These are phyloP conservation scores for Cherax quadricarinatus DNA, from an alignment of 1,140 invertebrate species.

Conservation along the genomic window DNA sequence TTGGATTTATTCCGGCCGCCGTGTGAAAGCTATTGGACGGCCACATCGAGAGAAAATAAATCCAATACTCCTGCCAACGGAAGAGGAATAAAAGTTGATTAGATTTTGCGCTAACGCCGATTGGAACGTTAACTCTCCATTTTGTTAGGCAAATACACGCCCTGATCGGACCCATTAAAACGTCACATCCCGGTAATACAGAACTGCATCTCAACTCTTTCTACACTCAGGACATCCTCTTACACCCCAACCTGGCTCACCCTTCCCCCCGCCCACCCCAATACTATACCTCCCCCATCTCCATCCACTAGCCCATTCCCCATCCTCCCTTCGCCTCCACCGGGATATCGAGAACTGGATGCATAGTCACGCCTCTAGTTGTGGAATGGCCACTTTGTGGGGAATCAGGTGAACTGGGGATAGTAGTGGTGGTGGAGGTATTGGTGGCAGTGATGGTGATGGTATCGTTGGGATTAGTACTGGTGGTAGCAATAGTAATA, in stretches of 20 bases:
- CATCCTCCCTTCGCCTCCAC: background rate
- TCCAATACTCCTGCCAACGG: slow-evolving; percentile 42
- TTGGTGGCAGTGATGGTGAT: background rate
- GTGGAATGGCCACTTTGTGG: slow-evolving; percentile 5
- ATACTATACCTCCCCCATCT: background rate
- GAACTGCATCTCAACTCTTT: slow-evolving; percentile 6
- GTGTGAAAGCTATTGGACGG: slow-evolving; percentile 40
- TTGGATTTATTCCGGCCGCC: slow-evolving; percentile 40
- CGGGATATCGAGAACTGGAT: slow-evolving; percentile 22
- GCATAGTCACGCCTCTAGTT: slow-evolving; percentile 9
- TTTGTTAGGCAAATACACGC: slow-evolving; percentile 31
- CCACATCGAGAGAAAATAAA: slow-evolving; percentile 37
- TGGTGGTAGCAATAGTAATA: background rate
- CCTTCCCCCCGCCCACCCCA: background rate
- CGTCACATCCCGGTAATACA: slow-evolving; percentile 27
- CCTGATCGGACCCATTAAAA: slow-evolving; percentile 33
- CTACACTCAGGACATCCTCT: background rate
- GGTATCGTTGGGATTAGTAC: background rate
- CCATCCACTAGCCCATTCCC: background rate
- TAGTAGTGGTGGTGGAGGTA: background rate
- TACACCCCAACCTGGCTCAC: background rate
- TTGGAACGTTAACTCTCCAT: slow-evolving; percentile 28
- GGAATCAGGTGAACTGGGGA: background rate
- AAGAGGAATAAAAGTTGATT: slow-evolving; percentile 48
- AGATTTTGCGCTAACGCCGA: slow-evolving; percentile 17